phyloP scores from a whole-genome alignment of 2,888 invertebrate genomes.

The Andricus curvator region DNA sequence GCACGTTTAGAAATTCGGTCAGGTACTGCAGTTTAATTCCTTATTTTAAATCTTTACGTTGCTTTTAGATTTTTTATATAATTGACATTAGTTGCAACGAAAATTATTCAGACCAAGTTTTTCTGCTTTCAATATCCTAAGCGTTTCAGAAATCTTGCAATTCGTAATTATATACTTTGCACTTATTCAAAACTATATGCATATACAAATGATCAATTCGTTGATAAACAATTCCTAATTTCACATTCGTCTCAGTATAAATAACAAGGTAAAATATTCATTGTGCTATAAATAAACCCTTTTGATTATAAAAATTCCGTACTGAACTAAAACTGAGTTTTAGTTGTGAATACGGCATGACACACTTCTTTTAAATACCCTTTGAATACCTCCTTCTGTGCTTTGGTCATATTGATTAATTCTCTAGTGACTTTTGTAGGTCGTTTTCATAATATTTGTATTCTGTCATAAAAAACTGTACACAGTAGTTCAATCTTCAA shows the following conservation, averaged over 20 bases:
- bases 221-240: background rate
- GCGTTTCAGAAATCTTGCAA: background rate
- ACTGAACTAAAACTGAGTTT: background rate
- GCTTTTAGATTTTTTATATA: background rate
- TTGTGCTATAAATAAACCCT: no score
- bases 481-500: background rate
- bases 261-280: background rate
- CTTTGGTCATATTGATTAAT: background rate
- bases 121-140: background rate
- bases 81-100: background rate
- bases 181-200: background rate
- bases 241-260: background rate
- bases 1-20: background rate
- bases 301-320: background rate
- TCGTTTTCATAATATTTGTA: background rate
- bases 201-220: background rate
- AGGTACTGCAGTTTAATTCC: background rate
- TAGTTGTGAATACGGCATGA: background rate
- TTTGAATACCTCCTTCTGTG: background rate
- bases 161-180: background rate
- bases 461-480: background rate
- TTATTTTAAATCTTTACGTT: background rate
- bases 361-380: background rate
- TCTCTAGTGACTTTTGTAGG: background rate
- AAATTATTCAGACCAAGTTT: background rate